Evolutionary conservation across 2,888 invertebrate genomes (phyloP).

Genomic region (Phymatocera aterrima): DNA sequence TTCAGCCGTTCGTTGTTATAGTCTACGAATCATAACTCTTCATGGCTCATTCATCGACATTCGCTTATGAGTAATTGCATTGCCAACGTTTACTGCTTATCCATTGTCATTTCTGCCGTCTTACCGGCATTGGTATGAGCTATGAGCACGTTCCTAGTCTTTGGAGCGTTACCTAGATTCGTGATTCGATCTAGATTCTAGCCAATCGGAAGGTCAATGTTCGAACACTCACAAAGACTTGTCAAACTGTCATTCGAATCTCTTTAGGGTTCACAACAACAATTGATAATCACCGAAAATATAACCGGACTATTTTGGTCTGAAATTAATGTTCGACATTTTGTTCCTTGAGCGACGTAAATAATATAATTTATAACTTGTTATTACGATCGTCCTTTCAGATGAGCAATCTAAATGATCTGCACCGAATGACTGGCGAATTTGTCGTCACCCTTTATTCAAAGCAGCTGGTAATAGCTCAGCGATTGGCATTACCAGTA

Average conservation of each 20-base stretch:
- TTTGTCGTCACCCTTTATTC: background rate
- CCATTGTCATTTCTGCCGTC: constrained; percentile 17
- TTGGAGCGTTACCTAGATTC: constrained; percentile 37
- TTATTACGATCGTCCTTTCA: background rate
- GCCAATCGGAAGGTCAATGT: constrained; percentile 34
- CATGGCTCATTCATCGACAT: constrained; percentile 26
- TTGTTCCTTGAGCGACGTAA: too few species aligned
- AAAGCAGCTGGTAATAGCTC: constrained; percentile 22
- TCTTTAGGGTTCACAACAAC: background rate
- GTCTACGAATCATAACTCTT: constrained; percentile 22
- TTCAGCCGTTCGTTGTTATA: constrained; percentile 38
- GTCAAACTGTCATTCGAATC: background rate
- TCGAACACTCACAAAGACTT: constrained; percentile 8
- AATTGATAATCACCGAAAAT: background rate
- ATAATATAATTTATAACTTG: too few species aligned
- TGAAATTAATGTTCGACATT: too few species aligned
- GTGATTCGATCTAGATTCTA: constrained; percentile 30
- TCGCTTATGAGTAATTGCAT: constrained; percentile 4
- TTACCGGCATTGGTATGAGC: constrained; percentile 18
- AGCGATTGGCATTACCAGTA: constrained; percentile 9
- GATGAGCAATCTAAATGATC: background rate
- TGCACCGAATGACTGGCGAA: background rate
- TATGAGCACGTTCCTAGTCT: background rate
- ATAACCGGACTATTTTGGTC: background rate
- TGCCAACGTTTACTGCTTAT: constrained; percentile 28